Evolutionary conservation across 2,797 vertebrate species (phyloP).

Genomic region (Alosa sapidissima): DNA sequence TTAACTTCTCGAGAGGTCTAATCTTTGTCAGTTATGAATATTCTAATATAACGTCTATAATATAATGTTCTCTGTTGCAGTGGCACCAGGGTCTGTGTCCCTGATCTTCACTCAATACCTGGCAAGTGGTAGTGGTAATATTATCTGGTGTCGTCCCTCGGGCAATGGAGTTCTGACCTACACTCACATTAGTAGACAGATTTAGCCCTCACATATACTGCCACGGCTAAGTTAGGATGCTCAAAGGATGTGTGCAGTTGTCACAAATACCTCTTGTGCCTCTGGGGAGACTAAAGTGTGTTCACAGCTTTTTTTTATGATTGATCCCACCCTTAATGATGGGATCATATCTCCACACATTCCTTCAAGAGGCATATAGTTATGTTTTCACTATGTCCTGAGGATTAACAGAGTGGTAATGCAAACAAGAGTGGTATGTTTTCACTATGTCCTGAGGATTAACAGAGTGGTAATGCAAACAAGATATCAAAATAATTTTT

Average conservation of each 20-base stretch:
- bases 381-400: slow-evolving; percentile 27
- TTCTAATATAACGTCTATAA: neutral
- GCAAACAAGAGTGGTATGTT: slow-evolving; percentile 38
- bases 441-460: slow-evolving; percentile 33
- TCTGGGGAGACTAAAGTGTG: slow-evolving; percentile 53
- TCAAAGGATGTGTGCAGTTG: slow-evolving; percentile 39
- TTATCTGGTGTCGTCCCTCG: slow-evolving; percentile 35
- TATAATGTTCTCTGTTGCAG: slow-evolving; percentile 26
- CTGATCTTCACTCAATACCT: slow-evolving; percentile 58
- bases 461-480: slow-evolving; percentile 36
- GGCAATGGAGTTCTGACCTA: slow-evolving; percentile 29
- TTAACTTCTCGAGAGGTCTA: neutral
- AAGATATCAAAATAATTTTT: slow-evolving; percentile 28
- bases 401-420: slow-evolving; percentile 33
- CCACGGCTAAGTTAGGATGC: slow-evolving; percentile 35
- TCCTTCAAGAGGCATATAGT: slow-evolving; percentile 26
- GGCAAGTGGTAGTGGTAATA: slow-evolving; percentile 60
- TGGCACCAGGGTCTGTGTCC: slow-evolving; percentile 36
- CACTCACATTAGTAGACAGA: slow-evolving; percentile 17
- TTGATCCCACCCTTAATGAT: slow-evolving; percentile 52
- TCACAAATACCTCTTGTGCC: slow-evolving; percentile 49
- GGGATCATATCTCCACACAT: slow-evolving; percentile 31
- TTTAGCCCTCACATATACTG: slow-evolving; percentile 32
- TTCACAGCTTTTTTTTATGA: slow-evolving; percentile 54
- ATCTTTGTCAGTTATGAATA: neutral